phyloP scores from a whole-genome alignment of 1,140 invertebrate species.

The Eumeta japonica region DNA sequence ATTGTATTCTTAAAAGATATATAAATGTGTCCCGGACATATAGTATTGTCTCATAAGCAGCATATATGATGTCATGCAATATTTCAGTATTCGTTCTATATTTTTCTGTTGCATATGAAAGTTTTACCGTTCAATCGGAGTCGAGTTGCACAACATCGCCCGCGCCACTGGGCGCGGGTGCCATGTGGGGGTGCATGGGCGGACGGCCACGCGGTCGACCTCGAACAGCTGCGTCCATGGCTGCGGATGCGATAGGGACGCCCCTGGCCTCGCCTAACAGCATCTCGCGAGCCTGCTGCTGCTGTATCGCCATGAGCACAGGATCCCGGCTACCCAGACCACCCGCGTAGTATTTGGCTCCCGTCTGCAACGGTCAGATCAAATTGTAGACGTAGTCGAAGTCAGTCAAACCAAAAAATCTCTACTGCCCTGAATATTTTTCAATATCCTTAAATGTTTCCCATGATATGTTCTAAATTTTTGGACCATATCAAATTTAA shows the following conservation, averaged over 20 bases:
- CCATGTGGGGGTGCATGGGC: slow-evolving; percentile 7
- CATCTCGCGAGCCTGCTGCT: slow-evolving; percentile 46
- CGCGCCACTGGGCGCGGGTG: slow-evolving; percentile 7
- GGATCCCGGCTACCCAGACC: slow-evolving; percentile 53
- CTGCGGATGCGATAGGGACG: slow-evolving; percentile 8
- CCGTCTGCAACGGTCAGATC: slow-evolving; percentile 35
- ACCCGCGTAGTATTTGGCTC: slow-evolving; percentile 51
- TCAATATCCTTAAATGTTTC: too few species aligned
- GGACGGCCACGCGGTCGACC: slow-evolving; percentile 11
- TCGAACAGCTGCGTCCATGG: slow-evolving; percentile 9
- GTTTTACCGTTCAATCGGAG: slow-evolving; percentile 39
- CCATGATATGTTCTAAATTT: too few species aligned
- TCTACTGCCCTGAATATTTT: too few species aligned
- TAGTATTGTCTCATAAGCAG: too few species aligned
- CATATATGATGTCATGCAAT: too few species aligned
- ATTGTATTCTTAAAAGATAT: too few species aligned
- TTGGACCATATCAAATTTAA: too few species aligned
- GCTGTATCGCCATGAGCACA: slow-evolving; percentile 49
- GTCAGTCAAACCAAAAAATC: too few species aligned
- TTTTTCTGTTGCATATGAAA: too few species aligned
- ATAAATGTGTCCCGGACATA: too few species aligned
- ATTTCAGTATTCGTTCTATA: too few species aligned
- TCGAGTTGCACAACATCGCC: slow-evolving; percentile 42
- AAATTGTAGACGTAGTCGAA: too few species aligned
- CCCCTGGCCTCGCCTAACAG: slow-evolving; percentile 23